Base-by-base conservation (phyloP, 2,888 invertebrate genomes). In the Agonopterix heracliana region DNA sequence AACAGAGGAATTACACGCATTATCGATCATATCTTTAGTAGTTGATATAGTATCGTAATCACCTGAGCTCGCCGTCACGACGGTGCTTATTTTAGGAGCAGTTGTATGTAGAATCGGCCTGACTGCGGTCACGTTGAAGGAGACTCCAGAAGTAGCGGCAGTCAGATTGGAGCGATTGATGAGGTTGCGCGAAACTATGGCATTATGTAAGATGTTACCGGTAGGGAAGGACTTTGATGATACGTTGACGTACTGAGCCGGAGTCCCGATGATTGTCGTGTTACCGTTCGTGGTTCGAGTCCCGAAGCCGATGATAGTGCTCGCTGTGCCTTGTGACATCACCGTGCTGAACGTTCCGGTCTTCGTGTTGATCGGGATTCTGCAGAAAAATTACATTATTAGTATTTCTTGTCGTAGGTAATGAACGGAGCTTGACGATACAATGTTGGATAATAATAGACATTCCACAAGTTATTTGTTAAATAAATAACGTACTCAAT, bases 11-110 rank as follows among this genome's bases (percentile, higher is more conserved):
- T 87, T 88, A 56, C 89, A 88, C 0, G 88, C 84, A 52, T 87
- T 89, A 48, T 89, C 89, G 13, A 89, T 88, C 84, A 89, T 85
- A 53, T 88, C 89, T 66, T 88, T 89, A 0, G 86, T 81, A 0
- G 87, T 87, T 1, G 87, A 84, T 51, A 89, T 88, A 36, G 68
- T 78, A 44, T 88, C 85, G 50, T 77, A 86, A 51, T 87, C 89
- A 11, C 62, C 68, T 2, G 72, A 68, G 48, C 73, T 76, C 0
- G 77, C 68, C 5, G 78, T 68, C 9, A 75, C 73, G 2, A 74
- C 71, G 2, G 82, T 78, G 61, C 71, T 81, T 58, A 78, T 77
- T 66, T 83, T 86, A 35, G 82, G 77, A 0, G 80, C 62, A 0
- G 81, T 75, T 1, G 83, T 81, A 49, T 81, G 82, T 0, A 75